Conservation (phyloP, 23 tunicate genomes). For the Halocynthia roretzi region DNA sequence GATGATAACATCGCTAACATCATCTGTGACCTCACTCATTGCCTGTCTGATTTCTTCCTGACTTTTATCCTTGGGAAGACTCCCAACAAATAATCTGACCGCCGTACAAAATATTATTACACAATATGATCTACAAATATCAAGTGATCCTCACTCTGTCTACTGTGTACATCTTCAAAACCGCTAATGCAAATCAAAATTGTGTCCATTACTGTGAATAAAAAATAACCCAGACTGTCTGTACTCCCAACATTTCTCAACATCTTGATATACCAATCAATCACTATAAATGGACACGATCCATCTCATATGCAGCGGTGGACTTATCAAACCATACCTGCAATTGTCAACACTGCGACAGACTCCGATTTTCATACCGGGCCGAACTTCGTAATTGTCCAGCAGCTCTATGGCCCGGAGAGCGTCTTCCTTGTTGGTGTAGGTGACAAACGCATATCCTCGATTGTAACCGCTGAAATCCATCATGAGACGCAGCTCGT, state of each 20-base stretch:
- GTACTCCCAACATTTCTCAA: too few species aligned
- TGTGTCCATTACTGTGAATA: not conserved
- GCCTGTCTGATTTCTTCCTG: constrained; percentile 80
- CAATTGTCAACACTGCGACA: constrained; percentile 96
- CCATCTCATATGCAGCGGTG: too few species aligned
- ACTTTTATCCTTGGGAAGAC: constrained; percentile 82
- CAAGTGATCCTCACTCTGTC: not conserved
- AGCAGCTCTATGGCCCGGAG: constrained; percentile 51
- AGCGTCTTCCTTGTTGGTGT: constrained; percentile 77
- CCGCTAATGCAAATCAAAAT: not conserved
- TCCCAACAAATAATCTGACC: constrained; percentile 82
- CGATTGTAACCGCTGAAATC: constrained; percentile 97
- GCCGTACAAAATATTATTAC: not conserved
- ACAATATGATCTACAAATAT: not conserved
- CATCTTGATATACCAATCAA: too few species aligned
- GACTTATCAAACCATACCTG: constrained; percentile 46
- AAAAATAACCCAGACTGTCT: not conserved
- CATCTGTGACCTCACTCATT: constrained; percentile 89
- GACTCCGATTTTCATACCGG: constrained; percentile 83
- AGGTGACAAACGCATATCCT: constrained; percentile 94
- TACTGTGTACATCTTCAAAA: not conserved
- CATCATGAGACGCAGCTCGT: constrained; percentile 83
- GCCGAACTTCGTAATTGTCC: constrained; percentile 91
- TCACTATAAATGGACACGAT: too few species aligned
- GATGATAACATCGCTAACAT: constrained; percentile 87